Conservation (phyloP, 2,888 invertebrate genomes). For the Antitype chi region DNA sequence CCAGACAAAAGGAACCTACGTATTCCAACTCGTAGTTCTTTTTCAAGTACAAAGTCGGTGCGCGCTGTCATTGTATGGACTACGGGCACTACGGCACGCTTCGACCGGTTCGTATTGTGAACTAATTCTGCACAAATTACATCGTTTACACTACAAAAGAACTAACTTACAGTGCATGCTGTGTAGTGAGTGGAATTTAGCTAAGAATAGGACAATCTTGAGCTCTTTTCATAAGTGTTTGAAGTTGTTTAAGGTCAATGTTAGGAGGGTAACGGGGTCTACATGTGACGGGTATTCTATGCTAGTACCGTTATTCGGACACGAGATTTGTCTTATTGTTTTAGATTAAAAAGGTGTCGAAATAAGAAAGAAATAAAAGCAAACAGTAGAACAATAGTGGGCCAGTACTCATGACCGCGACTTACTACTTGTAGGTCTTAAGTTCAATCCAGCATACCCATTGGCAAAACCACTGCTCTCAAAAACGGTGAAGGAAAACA, state of each 20-base stretch:
- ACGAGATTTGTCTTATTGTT: not conserved
- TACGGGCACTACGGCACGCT: not conserved
- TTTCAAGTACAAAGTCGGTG: not conserved
- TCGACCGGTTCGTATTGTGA: slow-evolving; percentile 33
- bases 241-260: slow-evolving; percentile 23
- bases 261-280: not conserved
- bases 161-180: slow-evolving; percentile 2
- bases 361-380: not conserved
- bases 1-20: not conserved
- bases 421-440: too few species aligned
- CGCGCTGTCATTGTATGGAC: slow-evolving; percentile 11
- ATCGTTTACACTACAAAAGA: slow-evolving; percentile 33
- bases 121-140: slow-evolving; percentile 35
- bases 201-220: slow-evolving; percentile 8
- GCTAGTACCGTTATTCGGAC: not conserved
- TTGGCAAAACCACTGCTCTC: too few species aligned
- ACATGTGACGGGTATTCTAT: too few species aligned
- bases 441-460: too few species aligned
- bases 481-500: too few species aligned
- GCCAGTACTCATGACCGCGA: too few species aligned
- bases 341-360: not conserved
- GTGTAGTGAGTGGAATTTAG: not conserved
- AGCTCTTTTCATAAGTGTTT: slow-evolving; percentile 6
- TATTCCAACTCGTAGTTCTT: not conserved
- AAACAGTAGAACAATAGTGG: too few species aligned